Percentiles rank a stretch among this genome's conserved stretches.
Evolutionary conservation across 2,888 invertebrate genomes (phyloP).

Genomic region (Chrysolina haemoptera): DNA sequence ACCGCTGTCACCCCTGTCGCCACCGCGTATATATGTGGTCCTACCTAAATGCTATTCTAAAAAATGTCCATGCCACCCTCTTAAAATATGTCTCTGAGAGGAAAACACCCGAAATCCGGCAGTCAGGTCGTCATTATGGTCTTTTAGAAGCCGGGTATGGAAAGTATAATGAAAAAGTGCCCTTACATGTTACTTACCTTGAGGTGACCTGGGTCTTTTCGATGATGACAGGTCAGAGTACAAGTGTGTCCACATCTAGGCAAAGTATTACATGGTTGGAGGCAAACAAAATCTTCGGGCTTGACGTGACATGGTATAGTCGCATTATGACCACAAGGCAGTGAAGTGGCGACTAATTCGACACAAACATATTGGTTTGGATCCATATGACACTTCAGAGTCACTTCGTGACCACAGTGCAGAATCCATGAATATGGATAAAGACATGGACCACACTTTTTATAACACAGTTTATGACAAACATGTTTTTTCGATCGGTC

Average conservation of each 20-base stretch:
- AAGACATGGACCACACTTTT: slow-evolving; percentile 70
- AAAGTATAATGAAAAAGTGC: too few relatives aligned
- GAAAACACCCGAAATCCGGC: too few relatives aligned
- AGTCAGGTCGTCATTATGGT: too few relatives aligned
- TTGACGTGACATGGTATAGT: slow-evolving; percentile 69
- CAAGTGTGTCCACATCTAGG: slow-evolving; percentile 37
- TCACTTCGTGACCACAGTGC: slow-evolving; percentile 71
- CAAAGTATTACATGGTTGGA: slow-evolving; percentile 51
- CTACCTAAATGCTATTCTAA: too few relatives aligned
- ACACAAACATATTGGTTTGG: slow-evolving; percentile 64
- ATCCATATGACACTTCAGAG: slow-evolving; percentile 70
- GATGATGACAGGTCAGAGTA: slow-evolving; percentile 15
- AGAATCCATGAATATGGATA: slow-evolving; percentile 67
- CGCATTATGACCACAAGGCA: slow-evolving; percentile 66
- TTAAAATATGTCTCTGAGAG: too few relatives aligned
- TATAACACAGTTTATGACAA: slow-evolving; percentile 72
- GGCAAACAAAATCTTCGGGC: slow-evolving; percentile 66
- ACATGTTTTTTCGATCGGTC: slow-evolving; percentile 66
- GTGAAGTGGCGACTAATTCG: slow-evolving; percentile 54
- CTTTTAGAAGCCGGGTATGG: too few relatives aligned
- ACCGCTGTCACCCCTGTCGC: too few relatives aligned
- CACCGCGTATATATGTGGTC: too few relatives aligned
- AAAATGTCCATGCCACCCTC: too few relatives aligned
- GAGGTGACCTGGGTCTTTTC: slow-evolving; percentile 6
- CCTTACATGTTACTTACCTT: slow-evolving; percentile 63